Conservation (phyloP, 2,797 vertebrate species). For the Poeciliopsis presidionis region DNA sequence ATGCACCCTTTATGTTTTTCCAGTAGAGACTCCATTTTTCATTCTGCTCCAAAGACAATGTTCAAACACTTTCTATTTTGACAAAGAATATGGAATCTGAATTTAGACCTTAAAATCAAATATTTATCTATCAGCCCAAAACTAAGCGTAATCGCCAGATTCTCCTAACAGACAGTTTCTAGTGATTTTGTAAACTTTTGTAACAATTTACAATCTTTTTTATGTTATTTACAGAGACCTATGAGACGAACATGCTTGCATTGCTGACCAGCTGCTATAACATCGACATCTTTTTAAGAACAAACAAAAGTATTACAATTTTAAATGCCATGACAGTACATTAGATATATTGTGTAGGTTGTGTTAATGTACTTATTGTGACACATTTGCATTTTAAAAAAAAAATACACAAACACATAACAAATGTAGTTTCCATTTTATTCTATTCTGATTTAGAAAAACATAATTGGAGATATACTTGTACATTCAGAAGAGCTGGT, state of each 20-base stretch:
- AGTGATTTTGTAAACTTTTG: not conserved
- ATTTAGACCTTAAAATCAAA: not conserved
- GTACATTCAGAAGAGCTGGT: too few relatives aligned
- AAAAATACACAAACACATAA: not conserved
- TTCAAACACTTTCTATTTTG: slow-evolving; percentile 14
- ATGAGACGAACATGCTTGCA: not conserved
- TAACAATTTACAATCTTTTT: not conserved
- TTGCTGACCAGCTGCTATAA: not conserved
- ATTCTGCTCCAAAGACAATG: not conserved
- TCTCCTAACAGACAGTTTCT: not conserved
- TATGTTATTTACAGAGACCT: too few relatives aligned
- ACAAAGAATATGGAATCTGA: slow-evolving; percentile 11
- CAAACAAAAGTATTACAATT: not conserved
- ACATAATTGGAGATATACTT: not conserved
- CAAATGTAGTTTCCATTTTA: too few relatives aligned
- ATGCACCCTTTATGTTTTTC: not conserved
- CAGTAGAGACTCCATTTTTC: not conserved
- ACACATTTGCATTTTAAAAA: not conserved
- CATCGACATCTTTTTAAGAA: not conserved
- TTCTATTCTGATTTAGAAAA: not conserved
- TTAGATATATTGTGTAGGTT: not conserved
- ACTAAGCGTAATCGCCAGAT: not conserved
- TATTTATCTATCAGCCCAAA: not conserved
- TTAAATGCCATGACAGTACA: not conserved
- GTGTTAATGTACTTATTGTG: not conserved